These are phyloP conservation scores for Drosophila dunni DNA, from an alignment of 1,140 invertebrate genomes.

Conservation along the genomic window DNA sequence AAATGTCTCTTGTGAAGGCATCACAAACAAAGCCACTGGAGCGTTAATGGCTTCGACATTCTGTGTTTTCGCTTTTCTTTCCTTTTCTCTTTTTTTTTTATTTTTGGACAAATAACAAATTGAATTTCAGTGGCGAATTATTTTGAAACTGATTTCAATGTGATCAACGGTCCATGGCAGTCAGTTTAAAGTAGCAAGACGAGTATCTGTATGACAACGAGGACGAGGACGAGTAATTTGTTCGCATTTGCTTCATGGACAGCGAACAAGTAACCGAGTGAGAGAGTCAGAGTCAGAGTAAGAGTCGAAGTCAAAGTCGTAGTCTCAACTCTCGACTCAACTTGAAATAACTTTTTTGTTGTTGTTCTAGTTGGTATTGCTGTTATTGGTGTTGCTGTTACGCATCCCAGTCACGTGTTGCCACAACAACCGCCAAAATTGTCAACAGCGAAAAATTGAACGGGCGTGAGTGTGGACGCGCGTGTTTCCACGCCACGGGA, in stretches of 20 bases:
- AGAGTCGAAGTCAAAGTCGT: background rate
- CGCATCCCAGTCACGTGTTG: slow-evolving; percentile 82
- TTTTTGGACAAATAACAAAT: slow-evolving; percentile 72
- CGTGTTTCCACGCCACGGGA: slow-evolving; percentile 28
- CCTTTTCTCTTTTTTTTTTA: background rate
- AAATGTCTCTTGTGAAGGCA: slow-evolving; percentile 50
- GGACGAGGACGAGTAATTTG: slow-evolving; percentile 38
- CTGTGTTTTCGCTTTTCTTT: slow-evolving; percentile 1
- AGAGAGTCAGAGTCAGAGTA: slow-evolving; percentile 7
- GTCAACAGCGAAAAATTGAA: slow-evolving; percentile 82
- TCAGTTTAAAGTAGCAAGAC: slow-evolving; percentile 62
- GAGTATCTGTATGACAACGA: slow-evolving; percentile 10
- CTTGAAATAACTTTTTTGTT: slow-evolving; percentile 56
- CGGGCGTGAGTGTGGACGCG: slow-evolving; percentile 69
- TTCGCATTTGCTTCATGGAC: slow-evolving; percentile 30
- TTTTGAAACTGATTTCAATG: slow-evolving; percentile 83
- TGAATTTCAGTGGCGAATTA: slow-evolving; percentile 80
- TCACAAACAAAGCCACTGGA: slow-evolving; percentile 70
- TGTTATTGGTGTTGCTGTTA: slow-evolving; percentile 58
- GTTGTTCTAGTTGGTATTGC: slow-evolving; percentile 18
- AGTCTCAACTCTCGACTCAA: slow-evolving; percentile 37
- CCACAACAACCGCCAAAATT: slow-evolving; percentile 83
- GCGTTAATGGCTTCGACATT: slow-evolving; percentile 67
- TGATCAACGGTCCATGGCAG: slow-evolving; percentile 65
- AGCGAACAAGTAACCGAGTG: slow-evolving; percentile 38